These are phyloP conservation scores for Metacarcinus magister DNA, from an alignment of 2,888 invertebrate genomes.

Conservation along the genomic window DNA sequence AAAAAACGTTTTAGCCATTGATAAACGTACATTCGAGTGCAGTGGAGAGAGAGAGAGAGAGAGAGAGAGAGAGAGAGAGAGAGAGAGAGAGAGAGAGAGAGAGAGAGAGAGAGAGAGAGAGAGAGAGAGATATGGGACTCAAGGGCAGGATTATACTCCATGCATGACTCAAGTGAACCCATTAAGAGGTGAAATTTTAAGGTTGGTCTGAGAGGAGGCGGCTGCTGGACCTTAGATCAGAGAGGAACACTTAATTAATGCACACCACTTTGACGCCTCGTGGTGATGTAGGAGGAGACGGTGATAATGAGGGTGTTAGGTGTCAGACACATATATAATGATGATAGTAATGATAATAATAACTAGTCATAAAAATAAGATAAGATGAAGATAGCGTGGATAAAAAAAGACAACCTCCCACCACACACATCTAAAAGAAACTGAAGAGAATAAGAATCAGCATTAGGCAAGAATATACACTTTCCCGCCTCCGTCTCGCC, in stretches of 20 bases:
- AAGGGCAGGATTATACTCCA: neutral
- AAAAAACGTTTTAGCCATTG: neutral
- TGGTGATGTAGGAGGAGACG: neutral
- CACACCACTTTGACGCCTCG: neutral
- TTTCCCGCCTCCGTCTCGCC: neutral
- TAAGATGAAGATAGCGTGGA: neutral
- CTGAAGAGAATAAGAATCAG: neutral
- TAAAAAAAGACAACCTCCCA: neutral
- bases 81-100: slow-evolving; percentile 48
- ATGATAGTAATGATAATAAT: neutral
- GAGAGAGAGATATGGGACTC: neutral
- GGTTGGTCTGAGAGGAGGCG: neutral
- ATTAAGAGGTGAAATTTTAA: neutral
- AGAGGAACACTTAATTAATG: neutral
- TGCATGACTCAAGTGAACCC: neutral
- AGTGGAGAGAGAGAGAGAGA: slow-evolving; percentile 21
- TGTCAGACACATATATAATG: neutral
- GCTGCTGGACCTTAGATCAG: neutral
- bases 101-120: slow-evolving; percentile 48
- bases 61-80: slow-evolving; percentile 30
- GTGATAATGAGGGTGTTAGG: neutral
- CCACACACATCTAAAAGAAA: neutral
- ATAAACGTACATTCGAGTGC: neutral
- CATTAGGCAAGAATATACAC: neutral
- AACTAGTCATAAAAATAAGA: neutral